A percentile compares a stretch with the other conserved stretches of the same genome.
Conservation (phyloP, 1,140 invertebrate species). For the Myzus persicae region DNA sequence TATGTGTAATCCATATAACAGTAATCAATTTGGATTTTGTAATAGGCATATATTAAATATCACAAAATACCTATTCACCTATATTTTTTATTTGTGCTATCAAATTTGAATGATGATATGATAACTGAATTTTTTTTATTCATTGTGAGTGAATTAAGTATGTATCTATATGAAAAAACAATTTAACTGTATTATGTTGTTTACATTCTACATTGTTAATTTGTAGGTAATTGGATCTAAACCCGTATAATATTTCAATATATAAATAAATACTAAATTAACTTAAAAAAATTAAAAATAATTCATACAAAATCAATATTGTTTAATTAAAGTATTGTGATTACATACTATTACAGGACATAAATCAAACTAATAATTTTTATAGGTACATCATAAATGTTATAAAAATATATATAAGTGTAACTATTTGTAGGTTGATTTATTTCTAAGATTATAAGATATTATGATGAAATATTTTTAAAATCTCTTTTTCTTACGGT, state of each 20-base stretch:
- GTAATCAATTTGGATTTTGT: no score
- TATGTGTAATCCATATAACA: no score
- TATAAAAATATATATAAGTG: background rate
- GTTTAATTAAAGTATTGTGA: background rate
- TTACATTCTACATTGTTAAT: background rate
- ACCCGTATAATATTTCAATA: no score
- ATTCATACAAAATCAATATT: background rate
- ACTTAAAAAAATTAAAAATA: no score
- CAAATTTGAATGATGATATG: background rate
- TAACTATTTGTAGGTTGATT: background rate
- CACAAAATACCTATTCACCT: no score
- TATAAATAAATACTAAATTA: background rate
- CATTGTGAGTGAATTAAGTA: no score
- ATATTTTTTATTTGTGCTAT: background rate
- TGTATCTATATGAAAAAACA: background rate
- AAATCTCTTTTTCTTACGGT: background rate
- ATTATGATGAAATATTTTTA: background rate
- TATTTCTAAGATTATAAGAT: background rate
- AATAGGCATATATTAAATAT: no score
- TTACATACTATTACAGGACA: no score
- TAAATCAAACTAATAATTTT: background rate
- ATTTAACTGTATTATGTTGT: background rate
- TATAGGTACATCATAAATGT: background rate
- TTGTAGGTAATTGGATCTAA: no score
- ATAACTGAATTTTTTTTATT: background rate